Evolutionary conservation across 2,113 vertebrate genomes (phyloP).

Genomic region (Ciconia stormi): DNA sequence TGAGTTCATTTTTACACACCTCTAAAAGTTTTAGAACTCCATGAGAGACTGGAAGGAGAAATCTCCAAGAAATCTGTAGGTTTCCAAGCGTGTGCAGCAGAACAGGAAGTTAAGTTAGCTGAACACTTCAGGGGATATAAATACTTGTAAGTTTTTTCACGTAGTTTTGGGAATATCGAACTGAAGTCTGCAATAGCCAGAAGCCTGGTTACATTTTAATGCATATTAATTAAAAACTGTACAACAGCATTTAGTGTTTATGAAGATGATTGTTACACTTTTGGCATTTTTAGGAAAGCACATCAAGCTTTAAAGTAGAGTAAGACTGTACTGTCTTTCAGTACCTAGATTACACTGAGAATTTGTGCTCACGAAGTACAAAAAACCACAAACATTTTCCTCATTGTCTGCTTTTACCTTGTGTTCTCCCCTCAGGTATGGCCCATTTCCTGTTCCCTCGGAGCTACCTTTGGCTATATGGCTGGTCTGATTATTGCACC

Average conservation of each 20-base stretch:
- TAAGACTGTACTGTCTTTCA: slow-evolving; percentile 17
- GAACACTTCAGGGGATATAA: neutral
- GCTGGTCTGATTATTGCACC: slow-evolving; percentile 89
- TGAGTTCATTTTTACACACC: neutral
- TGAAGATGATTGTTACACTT: slow-evolving; percentile 65
- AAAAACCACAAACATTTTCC: slow-evolving; percentile 20
- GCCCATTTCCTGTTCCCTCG: slow-evolving; percentile 95
- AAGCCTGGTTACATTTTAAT: slow-evolving; percentile 71
- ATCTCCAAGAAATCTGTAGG: neutral
- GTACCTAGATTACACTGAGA: slow-evolving; percentile 56
- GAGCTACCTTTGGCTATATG: slow-evolving; percentile 87
- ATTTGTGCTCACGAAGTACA: slow-evolving; percentile 71
- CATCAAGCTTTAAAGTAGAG: slow-evolving; percentile 64
- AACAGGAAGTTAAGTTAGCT: neutral
- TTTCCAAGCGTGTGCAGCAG: neutral
- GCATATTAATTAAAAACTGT: slow-evolving; percentile 64
- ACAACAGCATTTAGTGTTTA: slow-evolving; percentile 71
- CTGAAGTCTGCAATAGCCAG: slow-evolving; percentile 57
- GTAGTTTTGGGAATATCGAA: slow-evolving; percentile 48
- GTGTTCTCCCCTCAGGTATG: slow-evolving; percentile 82
- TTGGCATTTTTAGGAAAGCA: slow-evolving; percentile 76
- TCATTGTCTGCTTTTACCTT: slow-evolving; percentile 28
- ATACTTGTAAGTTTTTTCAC: slow-evolving; percentile 9
- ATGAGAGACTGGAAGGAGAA: neutral
- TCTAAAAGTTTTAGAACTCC: neutral